Evolutionary conservation across 2,888 invertebrate genomes (phyloP), one percentile per base, ranked within the genome.

Genomic region (Trichopoda pennipes): DNA sequence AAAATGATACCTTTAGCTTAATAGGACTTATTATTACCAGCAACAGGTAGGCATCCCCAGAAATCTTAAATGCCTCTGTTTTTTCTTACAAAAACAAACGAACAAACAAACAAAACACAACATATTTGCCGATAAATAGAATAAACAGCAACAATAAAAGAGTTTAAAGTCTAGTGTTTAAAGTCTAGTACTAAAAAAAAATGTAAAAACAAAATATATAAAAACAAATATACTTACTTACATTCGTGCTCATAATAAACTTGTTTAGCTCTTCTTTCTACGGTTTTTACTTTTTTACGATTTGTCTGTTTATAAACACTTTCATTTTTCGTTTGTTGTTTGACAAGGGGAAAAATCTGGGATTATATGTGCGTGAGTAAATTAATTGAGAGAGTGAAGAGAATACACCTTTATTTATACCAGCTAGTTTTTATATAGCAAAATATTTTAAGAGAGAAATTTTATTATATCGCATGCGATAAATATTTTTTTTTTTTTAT

Each of bases 11-110:
- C 73, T 32, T 73, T 12, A 75, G 66, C 80, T 75, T 85, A 63
- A 44, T 70, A 80, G 74, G 82, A 85, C 86, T 86, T 86, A 85
- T 86, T 86, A 86, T 17, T 66, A 21, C 17, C 44, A 89, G 89
- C 89, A 89, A 89, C 89, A 89, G 89, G 89, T 89, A 89, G 89
- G 88, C 86, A 66, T 78, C 72, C 75, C 76, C 61, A 38, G 68
- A 82, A 79, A 64, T 38, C 55, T 63, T 61, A 75, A 51, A 68
- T 55, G 61, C 53, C 70, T 63, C 49, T 56, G 56, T n/a, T 60
- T 55, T n/a, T 53, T 47, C 47, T 51, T 51, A 7, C 63, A 66
- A 58, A 49, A 66, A n/a, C n/a, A n/a, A n/a, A n/a, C n/a, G n/a
- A 47, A 64, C 23, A 38, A 53, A 23, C 44, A 28, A 72, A 49